These are phyloP conservation scores for Epizoanthus rinbou DNA, from an alignment of 92 coral and sea anemone genomes.

Conservation along the genomic window DNA sequence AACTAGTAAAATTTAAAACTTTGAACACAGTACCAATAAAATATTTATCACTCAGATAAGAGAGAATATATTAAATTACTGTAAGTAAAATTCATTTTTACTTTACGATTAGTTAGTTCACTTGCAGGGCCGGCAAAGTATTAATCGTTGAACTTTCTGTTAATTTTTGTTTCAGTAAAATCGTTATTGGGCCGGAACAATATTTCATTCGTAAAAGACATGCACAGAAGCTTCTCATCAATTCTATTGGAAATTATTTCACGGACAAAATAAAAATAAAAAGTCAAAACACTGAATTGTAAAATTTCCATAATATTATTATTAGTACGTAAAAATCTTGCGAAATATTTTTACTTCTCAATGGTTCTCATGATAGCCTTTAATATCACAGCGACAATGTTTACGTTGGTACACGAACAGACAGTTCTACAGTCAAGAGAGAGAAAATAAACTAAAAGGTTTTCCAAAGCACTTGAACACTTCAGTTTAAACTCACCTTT, in stretches of 20 bases:
- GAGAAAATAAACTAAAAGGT: not conserved
- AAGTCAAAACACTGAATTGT: too few species aligned
- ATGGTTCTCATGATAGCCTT: not conserved
- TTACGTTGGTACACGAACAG: too few species aligned
- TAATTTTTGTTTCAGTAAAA: too few species aligned
- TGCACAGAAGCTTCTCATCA: not conserved
- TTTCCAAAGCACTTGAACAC: not conserved
- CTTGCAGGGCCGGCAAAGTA: too few species aligned
- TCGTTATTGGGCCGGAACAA: not conserved
- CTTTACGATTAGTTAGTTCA: too few species aligned
- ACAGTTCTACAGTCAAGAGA: not conserved
- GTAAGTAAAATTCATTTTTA: too few species aligned
- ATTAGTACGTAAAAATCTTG: not conserved
- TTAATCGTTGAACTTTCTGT: too few species aligned
- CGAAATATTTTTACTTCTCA: not conserved
- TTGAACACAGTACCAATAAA: too few species aligned
- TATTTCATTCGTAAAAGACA: not conserved
- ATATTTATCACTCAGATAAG: too few species aligned
- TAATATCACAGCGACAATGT: not conserved
- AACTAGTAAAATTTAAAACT: too few species aligned
- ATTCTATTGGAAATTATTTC: not conserved
- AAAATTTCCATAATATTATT: not conserved
- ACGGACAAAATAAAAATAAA: not conserved
- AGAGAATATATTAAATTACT: too few species aligned
- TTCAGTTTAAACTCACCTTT: constrained; percentile 42